Evolutionary conservation across 2,888 invertebrate genomes (phyloP).

Genomic region (Meandrusa payeni): DNA sequence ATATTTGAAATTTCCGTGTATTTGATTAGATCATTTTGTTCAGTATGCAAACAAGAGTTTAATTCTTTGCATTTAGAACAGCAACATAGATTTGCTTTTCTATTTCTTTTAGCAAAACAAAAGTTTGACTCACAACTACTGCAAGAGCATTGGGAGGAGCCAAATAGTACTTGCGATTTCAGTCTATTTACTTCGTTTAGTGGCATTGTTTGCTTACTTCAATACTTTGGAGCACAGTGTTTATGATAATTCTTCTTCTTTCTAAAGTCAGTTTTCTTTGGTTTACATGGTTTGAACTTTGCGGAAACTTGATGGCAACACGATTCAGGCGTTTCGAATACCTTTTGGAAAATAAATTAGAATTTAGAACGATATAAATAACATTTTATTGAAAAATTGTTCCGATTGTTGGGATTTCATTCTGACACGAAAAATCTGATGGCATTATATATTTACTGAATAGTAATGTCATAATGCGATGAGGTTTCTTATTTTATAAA

Average conservation of each 20-base stretch:
- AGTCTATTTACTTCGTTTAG: constrained; percentile 7
- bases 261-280: neutral
- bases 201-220: constrained; percentile 6
- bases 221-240: constrained; percentile 14
- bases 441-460: constrained; percentile 3
- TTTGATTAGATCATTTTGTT: neutral
- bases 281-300: constrained; percentile 11
- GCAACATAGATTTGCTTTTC: constrained; percentile 9
- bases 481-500: constrained; percentile 4
- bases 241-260: constrained; percentile 17
- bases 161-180: constrained; percentile 17
- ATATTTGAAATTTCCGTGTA: no score
- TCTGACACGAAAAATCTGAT: neutral
- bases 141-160: constrained; percentile 44
- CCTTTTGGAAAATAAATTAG: constrained; percentile 1
- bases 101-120: constrained; percentile 39
- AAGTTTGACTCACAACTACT: constrained; percentile 39
- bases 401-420: neutral
- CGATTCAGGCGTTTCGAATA: neutral
- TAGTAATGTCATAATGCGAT: constrained; percentile 3
- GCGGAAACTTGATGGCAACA: neutral
- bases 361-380: neutral
- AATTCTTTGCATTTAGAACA: constrained; percentile 15
- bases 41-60: neutral
- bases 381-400: neutral